Conservation (phyloP, 1,140 invertebrate genomes). For the Hormaphis cornu region DNA sequence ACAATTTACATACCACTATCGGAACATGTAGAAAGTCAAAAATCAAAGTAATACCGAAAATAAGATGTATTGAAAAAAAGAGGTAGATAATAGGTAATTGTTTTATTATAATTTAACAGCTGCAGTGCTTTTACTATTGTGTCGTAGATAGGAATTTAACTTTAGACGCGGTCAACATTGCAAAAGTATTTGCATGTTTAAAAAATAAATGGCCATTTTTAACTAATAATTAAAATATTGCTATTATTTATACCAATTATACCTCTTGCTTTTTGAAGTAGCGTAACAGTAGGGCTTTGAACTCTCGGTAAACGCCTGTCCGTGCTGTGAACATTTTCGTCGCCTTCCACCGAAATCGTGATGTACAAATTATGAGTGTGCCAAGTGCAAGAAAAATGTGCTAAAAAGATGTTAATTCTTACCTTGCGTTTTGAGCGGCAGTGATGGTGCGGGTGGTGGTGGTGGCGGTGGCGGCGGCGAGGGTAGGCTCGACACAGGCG, state of each 20-base stretch:
- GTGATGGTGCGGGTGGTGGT: background rate
- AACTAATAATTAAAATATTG: background rate
- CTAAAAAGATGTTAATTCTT: background rate
- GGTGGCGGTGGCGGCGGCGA: background rate
- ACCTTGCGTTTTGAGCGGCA: background rate
- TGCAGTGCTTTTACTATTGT: too few relatives aligned
- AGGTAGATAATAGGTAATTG: too few relatives aligned
- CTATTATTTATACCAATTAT: slow-evolving; percentile 38
- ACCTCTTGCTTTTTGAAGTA: slow-evolving; percentile 83
- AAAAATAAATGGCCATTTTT: too few relatives aligned
- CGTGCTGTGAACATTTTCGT: slow-evolving; percentile 15
- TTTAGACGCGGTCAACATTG: too few relatives aligned
- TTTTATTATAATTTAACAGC: too few relatives aligned
- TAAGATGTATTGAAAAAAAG: too few relatives aligned
- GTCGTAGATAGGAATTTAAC: too few relatives aligned
- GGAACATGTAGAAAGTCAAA: too few relatives aligned
- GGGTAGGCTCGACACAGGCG: background rate
- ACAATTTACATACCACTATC: too few relatives aligned
- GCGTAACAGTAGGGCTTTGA: slow-evolving; percentile 78
- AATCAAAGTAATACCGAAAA: too few relatives aligned
- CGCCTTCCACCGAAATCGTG: slow-evolving; percentile 18
- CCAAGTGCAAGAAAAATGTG: background rate
- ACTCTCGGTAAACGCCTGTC: slow-evolving; percentile 55
- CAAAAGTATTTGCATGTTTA: too few relatives aligned
- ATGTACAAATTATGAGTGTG: background rate